These are phyloP conservation scores for Neuroterus valhalla DNA, from an alignment of 1,140 invertebrate species.

Conservation along the genomic window DNA sequence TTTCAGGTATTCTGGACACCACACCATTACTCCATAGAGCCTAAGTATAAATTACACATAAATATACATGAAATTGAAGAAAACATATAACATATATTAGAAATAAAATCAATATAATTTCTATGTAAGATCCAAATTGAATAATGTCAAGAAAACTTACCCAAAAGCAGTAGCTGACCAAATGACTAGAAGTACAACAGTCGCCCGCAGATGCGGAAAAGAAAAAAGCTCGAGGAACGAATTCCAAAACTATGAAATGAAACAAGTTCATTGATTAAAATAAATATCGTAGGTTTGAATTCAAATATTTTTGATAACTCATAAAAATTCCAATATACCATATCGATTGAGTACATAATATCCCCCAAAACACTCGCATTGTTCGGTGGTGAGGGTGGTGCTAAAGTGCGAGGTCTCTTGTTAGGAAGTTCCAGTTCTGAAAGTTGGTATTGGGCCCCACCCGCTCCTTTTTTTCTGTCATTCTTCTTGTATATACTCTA, in stretches of 20 bases:
- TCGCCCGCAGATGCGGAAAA: slow-evolving; percentile 73
- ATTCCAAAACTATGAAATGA: slow-evolving; percentile 76
- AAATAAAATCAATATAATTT: not conserved
- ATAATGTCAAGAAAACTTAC: slow-evolving; percentile 52
- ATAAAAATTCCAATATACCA: slow-evolving; percentile 57
- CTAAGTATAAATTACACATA: slow-evolving; percentile 40
- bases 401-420: slow-evolving; percentile 72
- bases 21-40: slow-evolving; percentile 69
- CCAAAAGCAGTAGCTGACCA: slow-evolving; percentile 66
- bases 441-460: slow-evolving; percentile 78
- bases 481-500: slow-evolving; percentile 78
- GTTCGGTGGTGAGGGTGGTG: slow-evolving; percentile 67
- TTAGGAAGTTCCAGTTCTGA: slow-evolving; percentile 82
- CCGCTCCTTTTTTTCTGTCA: slow-evolving; percentile 67
- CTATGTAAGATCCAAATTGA: not conserved
- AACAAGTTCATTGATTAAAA: slow-evolving; percentile 31
- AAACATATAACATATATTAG: slow-evolving; percentile 15
- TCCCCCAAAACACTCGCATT: slow-evolving; percentile 73
- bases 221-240: slow-evolving; percentile 77
- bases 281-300: not conserved
- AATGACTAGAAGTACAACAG: slow-evolving; percentile 65
- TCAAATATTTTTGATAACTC: not conserved
- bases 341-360: slow-evolving; percentile 72
- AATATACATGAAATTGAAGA: slow-evolving; percentile 1
- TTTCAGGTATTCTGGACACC: slow-evolving; percentile 71